These are phyloP conservation scores for Blera fallax DNA, from an alignment of 2,888 invertebrate species.

Conservation along the genomic window DNA sequence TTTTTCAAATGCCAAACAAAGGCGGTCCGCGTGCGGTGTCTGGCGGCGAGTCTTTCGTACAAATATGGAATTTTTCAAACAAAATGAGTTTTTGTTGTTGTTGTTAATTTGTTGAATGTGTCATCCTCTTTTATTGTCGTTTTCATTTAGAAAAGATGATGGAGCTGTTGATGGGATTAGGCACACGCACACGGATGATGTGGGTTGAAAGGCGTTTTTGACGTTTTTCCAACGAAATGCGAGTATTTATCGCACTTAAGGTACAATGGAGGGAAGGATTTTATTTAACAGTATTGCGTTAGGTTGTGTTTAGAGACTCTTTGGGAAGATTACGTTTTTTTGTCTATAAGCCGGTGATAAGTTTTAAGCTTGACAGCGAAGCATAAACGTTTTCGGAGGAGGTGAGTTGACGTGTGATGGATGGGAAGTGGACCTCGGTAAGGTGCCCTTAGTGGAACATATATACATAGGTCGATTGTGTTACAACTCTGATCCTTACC, in stretches of 20 bases:
- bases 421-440: no score
- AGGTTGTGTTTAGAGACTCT: not conserved
- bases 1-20: conserved; percentile 5
- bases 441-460: no score
- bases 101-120: conserved; percentile 3
- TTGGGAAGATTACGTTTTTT: not conserved
- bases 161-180: conserved; percentile 46
- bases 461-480: no score
- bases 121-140: conserved; percentile 32
- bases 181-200: conserved; percentile 7
- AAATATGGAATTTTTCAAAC: not conserved
- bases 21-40: no score
- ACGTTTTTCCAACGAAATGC: not conserved
- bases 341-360: not conserved
- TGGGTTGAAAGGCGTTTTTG: conserved; percentile 2
- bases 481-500: no score
- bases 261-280: not conserved
- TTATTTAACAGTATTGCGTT: not conserved
- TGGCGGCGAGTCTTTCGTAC: not conserved
- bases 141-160: conserved; percentile 34
- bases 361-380: not conserved
- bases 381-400: not conserved
- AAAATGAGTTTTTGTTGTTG: not conserved
- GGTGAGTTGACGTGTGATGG: not conserved
- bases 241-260: conserved; percentile 22